These are phyloP conservation scores for Seriola rivoliana DNA, from an alignment of 2,113 vertebrate genomes.

Conservation along the genomic window DNA sequence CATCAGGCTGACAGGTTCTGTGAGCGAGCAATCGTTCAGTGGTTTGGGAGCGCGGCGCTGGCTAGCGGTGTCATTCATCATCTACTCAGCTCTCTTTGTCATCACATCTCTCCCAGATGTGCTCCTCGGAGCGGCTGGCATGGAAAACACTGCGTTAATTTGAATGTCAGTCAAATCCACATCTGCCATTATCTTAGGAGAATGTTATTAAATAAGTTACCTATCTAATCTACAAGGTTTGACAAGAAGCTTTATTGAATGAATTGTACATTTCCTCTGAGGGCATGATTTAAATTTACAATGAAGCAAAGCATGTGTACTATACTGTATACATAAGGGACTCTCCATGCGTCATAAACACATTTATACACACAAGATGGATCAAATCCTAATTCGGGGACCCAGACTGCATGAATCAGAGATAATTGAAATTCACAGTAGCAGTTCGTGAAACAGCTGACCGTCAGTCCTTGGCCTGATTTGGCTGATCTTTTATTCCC, in stretches of 20 bases:
- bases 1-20: conserved; percentile 40
- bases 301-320: background rate
- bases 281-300: conserved; percentile 36
- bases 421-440: background rate
- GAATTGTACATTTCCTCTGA: conserved; percentile 12
- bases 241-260: conserved; percentile 14
- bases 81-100: conserved; percentile 42
- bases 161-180: conserved; percentile 58
- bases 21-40: conserved; percentile 23
- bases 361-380: conserved; percentile 21
- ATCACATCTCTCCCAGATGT: conserved; percentile 41
- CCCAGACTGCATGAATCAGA: background rate
- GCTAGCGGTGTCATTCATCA: conserved; percentile 56
- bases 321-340: background rate
- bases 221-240: background rate
- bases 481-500: background rate
- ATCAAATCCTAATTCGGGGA: background rate
- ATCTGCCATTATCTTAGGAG: conserved; percentile 11
- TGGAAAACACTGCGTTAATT: conserved; percentile 56
- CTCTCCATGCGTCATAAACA: conserved; percentile 20
- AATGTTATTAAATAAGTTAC: background rate
- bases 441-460: background rate
- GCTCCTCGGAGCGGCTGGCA: conserved; percentile 6
- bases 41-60: conserved; percentile 43
- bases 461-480: background rate